These are phyloP conservation scores for Automeris io DNA, from an alignment of 2,888 invertebrate genomes.

Conservation along the genomic window DNA sequence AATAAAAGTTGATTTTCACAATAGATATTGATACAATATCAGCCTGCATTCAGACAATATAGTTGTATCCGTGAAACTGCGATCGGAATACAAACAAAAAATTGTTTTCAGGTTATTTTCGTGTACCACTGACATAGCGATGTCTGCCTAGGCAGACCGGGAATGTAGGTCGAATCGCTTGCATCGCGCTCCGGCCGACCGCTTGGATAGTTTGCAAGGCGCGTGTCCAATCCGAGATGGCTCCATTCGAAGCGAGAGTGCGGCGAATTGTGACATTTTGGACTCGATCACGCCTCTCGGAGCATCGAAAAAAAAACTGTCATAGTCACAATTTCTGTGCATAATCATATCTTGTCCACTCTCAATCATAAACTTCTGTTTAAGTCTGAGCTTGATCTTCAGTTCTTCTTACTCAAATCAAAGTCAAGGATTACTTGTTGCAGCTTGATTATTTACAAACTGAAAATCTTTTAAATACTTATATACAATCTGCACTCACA, in stretches of 20 bases:
- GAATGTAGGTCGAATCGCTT: background rate
- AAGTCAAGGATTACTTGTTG: no score
- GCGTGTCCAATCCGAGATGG: conserved; percentile 1
- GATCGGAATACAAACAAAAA: conserved; percentile 1
- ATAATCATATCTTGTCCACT: no score
- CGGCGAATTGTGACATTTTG: background rate
- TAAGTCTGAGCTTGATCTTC: no score
- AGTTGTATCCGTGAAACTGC: background rate
- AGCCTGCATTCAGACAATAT: no score
- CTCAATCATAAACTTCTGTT: no score
- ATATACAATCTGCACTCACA: no score
- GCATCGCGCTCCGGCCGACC: background rate
- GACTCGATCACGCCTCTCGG: background rate
- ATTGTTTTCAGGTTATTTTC: conserved; percentile 2
- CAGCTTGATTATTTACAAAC: no score
- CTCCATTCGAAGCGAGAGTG: background rate
- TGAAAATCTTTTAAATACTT: no score
- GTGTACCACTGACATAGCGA: background rate
- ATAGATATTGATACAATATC: no score
- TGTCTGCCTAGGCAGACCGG: background rate
- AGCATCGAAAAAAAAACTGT: background rate
- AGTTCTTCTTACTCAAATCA: no score
- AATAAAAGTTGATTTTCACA: no score
- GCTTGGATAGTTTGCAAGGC: conserved; percentile 1
- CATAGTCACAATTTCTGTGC: no score